These are phyloP conservation scores for Momotus momota DNA, from an alignment of 2,797 vertebrate species.

Conservation along the genomic window DNA sequence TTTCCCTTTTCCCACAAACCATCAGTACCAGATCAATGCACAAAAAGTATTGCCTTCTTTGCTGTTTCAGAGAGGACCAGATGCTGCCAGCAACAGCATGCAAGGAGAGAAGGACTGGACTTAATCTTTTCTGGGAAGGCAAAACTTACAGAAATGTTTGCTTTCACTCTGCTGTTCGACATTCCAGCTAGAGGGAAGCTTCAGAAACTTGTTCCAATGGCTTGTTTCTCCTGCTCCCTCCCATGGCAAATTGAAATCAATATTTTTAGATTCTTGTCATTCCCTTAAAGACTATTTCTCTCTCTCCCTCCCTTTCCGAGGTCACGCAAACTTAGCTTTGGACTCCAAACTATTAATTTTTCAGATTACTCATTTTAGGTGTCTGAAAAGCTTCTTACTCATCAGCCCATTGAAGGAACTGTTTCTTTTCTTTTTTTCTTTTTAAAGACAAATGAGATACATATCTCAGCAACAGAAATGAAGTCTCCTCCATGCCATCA, in stretches of 20 bases:
- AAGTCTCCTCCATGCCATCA: neutral
- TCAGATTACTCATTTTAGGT: conserved; percentile 56
- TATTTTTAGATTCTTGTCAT: conserved; percentile 71
- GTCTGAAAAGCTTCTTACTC: conserved; percentile 39
- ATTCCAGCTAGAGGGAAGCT: conserved; percentile 55
- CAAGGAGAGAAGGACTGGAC: neutral
- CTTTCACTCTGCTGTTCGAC: conserved; percentile 36
- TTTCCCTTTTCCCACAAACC: neutral
- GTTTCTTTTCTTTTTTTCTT: neutral
- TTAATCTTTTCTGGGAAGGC: conserved; percentile 32
- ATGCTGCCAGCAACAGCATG: neutral
- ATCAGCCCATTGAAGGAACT: neutral
- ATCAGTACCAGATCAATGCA: neutral
- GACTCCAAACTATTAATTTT: conserved; percentile 64
- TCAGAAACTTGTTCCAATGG: conserved; percentile 45
- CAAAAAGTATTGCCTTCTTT: neutral
- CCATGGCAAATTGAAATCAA: conserved; percentile 63
- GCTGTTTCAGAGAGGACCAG: neutral
- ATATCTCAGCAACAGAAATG: neutral
- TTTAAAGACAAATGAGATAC: neutral
- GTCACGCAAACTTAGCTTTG: conserved; percentile 69
- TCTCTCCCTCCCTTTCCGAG: neutral
- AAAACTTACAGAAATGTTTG: conserved; percentile 55
- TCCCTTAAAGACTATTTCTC: conserved; percentile 21
- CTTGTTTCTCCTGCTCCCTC: conserved; percentile 66